Percentiles rank a stretch among this genome's conserved stretches.
phyloP scores from a whole-genome alignment of 1,140 invertebrate species.

The Trissolcus basalis region DNA sequence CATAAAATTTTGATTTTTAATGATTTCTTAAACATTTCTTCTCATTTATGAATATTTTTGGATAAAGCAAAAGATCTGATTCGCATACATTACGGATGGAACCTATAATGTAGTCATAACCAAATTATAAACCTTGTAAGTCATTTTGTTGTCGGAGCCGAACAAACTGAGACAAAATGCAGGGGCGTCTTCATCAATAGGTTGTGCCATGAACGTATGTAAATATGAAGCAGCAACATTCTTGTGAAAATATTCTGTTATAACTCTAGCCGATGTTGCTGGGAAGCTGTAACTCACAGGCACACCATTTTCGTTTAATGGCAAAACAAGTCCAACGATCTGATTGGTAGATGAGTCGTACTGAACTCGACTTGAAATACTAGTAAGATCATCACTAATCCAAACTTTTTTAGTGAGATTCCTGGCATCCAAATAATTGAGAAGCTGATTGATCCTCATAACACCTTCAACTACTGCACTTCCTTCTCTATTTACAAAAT shows the following conservation, averaged over 20 bases:
- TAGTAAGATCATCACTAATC: slow-evolving; percentile 14
- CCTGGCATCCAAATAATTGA: too few relatives aligned
- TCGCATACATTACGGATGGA: too few relatives aligned
- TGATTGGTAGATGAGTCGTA: slow-evolving; percentile 16
- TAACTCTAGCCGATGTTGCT: slow-evolving; percentile 10
- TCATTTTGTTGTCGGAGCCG: slow-evolving; percentile 14
- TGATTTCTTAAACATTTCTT: too few relatives aligned
- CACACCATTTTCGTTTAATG: background rate
- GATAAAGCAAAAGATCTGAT: too few relatives aligned
- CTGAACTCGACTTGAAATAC: too few relatives aligned
- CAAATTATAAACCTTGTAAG: slow-evolving; percentile 2
- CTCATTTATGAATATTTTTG: too few relatives aligned
- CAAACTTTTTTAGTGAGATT: too few relatives aligned
- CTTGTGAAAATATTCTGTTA: slow-evolving; percentile 1
- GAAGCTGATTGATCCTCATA: too few relatives aligned
- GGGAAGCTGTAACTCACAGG: background rate
- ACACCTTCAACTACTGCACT: too few relatives aligned
- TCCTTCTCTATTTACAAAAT: too few relatives aligned
- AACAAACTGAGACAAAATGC: slow-evolving; percentile 6
- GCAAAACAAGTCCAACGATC: slow-evolving; percentile 14
- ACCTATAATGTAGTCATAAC: too few relatives aligned
- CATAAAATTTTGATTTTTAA: too few relatives aligned
- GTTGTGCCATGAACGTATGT: slow-evolving; percentile 11
- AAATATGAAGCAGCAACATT: slow-evolving; percentile 1
- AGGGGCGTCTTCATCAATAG: slow-evolving; percentile 1